Evolutionary conservation across 2,797 vertebrate species (phyloP), one percentile per base, ranked within the genome.

Genomic region (Hoplostethus atlanticus): DNA sequence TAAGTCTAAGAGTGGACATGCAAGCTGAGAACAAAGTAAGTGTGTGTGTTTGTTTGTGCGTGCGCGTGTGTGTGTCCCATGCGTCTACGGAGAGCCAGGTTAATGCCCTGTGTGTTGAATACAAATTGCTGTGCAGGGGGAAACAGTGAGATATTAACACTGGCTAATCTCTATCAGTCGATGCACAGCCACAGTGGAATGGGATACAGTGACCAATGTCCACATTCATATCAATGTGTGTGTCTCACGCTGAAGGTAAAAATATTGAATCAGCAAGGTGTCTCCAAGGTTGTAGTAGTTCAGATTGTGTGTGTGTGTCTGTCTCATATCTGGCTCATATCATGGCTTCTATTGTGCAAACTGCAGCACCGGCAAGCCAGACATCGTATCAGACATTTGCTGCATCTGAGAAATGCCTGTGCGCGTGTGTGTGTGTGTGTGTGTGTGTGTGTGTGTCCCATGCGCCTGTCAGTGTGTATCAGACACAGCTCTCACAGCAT

Each of bases 121-220:
- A 55, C 6, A 30, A 38, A n/a, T 9, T 4, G 40, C 10, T 8
- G 28, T 1, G 0, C 4, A 4, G 34, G 46, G 34, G 38, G 11
- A 58, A 67, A 50, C 46, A 12, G 64, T 70, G 50, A 84, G 48
- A 65, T 68, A 77, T 73, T 79, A 84, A 72, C 60, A 53, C 31
- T 55, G 28, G 5, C 57, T 82, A 80, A 81, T 81, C 79, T 64
- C 50, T 17, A 65, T 76, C 62, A 63, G 73, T 28, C n/a, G 0
- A 56, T 57, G 17, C 5, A n/a, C 55, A 4, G 51, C 55, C 50
- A 59, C 53, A 51, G 73, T 17, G 68, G 25, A 38, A 44, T 46
- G 63, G 34, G n/a, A 69, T 68, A 77, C 36, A 69, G 64, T 44
- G 72, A 67, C 57, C 83, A 85, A 89, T 79, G 84, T 88, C 79